Conservation (phyloP, 2,888 invertebrate species). For the Reticulitermes lucifugus region DNA sequence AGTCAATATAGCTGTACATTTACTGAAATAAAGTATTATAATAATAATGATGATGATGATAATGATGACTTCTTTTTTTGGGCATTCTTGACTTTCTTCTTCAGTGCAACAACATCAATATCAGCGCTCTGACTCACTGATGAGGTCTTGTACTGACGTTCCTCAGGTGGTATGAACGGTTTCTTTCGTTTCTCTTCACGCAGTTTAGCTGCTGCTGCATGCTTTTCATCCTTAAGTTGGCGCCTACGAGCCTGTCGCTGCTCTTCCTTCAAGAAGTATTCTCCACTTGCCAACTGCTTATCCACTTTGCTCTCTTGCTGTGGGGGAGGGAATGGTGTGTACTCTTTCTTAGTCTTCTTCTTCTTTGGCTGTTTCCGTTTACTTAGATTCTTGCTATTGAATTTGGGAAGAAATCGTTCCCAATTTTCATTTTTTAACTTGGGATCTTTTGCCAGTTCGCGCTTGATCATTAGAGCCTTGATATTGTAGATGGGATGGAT, state of each 20-base stretch:
- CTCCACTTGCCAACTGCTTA: conserved; percentile 92
- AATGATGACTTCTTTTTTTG: conserved; percentile 54
- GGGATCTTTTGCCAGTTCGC: conserved; percentile 94
- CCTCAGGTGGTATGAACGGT: conserved; percentile 85
- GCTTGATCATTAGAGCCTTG: conserved; percentile 96
- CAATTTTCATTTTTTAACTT: conserved; percentile 93
- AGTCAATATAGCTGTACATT: no score
- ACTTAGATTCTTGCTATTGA: conserved; percentile 88
- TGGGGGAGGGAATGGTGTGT: conserved; percentile 97
- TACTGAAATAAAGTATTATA: background rate
- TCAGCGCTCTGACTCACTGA: conserved; percentile 60
- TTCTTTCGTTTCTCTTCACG: conserved; percentile 82
- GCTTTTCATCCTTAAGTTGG: conserved; percentile 83
- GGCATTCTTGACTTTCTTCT: conserved; percentile 79
- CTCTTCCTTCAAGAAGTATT: conserved; percentile 94
- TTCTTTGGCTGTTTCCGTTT: conserved; percentile 90
- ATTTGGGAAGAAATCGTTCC: conserved; percentile 96
- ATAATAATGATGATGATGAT: background rate
- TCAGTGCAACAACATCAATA: conserved; percentile 78
- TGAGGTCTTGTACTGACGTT: conserved; percentile 61
- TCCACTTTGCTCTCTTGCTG: conserved; percentile 93
- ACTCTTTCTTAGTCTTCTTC: conserved; percentile 90
- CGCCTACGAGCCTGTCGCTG: conserved; percentile 78
- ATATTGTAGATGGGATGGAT: conserved; percentile 99
- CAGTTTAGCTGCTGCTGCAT: conserved; percentile 77